These are phyloP conservation scores for Branchinecta sandiegonensis DNA, from an alignment of 2,888 invertebrate genomes.

Conservation along the genomic window DNA sequence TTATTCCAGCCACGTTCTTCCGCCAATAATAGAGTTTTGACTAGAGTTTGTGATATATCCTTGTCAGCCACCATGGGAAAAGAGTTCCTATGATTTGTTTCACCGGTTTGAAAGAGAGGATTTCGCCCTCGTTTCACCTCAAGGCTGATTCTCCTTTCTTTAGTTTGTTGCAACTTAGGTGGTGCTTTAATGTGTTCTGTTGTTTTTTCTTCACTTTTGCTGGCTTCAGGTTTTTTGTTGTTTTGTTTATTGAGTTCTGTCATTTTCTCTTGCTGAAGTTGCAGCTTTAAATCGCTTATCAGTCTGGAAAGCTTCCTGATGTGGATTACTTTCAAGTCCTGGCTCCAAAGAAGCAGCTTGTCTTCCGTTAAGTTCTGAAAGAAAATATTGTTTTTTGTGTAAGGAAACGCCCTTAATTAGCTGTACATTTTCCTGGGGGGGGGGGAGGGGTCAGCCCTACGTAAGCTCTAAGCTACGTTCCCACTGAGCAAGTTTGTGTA, in stretches of 20 bases:
- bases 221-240: background rate
- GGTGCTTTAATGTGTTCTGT: background rate
- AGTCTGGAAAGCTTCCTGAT: background rate
- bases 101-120: background rate
- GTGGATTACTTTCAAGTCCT: background rate
- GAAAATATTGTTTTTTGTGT: background rate
- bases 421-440: too few species aligned
- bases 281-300: background rate
- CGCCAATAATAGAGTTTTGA: conserved; percentile 13
- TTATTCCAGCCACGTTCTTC: background rate
- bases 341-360: conserved; percentile 3
- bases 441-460: too few species aligned
- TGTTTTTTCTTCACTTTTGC: background rate
- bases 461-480: too few species aligned
- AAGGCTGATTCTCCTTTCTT: conserved; percentile 1
- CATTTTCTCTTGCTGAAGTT: background rate
- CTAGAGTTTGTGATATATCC: conserved; percentile 2
- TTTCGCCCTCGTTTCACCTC: background rate
- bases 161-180: background rate
- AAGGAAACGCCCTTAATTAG: too few species aligned
- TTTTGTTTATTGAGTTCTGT: background rate
- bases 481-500: too few species aligned
- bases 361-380: background rate
- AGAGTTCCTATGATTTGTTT: background rate
- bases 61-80: background rate